Evolutionary conservation across 2,888 invertebrate genomes (phyloP), one percentile per base, ranked within the genome.

Genomic region (Dendrolimus pini): DNA sequence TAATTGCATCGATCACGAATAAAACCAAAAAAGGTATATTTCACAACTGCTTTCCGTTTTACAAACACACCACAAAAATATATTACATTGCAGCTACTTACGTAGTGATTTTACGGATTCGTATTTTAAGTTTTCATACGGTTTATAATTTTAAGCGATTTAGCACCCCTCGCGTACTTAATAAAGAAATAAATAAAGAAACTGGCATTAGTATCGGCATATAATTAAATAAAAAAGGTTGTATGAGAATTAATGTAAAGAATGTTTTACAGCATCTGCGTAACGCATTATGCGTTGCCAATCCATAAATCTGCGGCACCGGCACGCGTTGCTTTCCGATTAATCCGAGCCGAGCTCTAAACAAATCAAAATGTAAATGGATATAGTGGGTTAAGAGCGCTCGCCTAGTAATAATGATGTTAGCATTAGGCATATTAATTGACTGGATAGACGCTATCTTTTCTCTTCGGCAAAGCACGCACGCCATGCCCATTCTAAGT

Each of bases 341-440:
- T 89, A 89, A 89, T 89, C 87, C 89, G 83, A 74, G 74, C 74
- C 69, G 70, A 82, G 82, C 85, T 82, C 80, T 79, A 83, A 88
- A 89, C 89, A 89, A 90, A 90, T 90, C 89, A 90, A 88, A 87
- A 85, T 88, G 89, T 87, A 89, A 89, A 89, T 86, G 88, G 86
- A 89, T 89, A 89, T 87, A 87, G 85, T 87, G 88, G 86, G 88
- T 85, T 88, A 89, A 89, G 88, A 85, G 85, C 85, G 82, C 83
- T 76, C 79, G 83, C 80, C 86, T 81, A 80, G 88, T 89, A 90
- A 90, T 90, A 90, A 90, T 89, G 89, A 90, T 90, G 89, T 90
- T 90, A 89, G 89, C 89, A 90, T 90, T 90, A 90, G 89, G 85
- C 86, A 88, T 89, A 89, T 90, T 89, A 89, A 90, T 89, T 89